These are phyloP conservation scores for Eleginops maclovinus DNA, from an alignment of 2,113 vertebrate genomes.

Conservation along the genomic window DNA sequence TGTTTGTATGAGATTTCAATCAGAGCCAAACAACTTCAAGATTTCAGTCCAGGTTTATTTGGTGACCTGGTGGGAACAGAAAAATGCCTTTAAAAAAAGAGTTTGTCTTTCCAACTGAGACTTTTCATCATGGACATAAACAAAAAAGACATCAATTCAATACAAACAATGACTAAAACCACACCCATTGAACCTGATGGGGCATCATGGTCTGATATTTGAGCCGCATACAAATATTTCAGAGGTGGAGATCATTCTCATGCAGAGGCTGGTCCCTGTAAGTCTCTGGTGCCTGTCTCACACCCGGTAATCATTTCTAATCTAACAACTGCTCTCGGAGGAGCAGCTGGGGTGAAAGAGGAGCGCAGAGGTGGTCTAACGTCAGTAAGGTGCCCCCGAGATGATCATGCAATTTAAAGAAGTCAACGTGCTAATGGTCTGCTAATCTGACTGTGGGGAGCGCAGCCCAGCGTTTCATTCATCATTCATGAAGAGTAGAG, in stretches of 20 bases:
- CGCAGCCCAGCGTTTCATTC: constrained; percentile 30
- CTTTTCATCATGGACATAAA: too few relatives aligned
- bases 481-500: constrained; percentile 51
- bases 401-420: constrained; percentile 46
- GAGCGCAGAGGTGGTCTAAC: constrained; percentile 27
- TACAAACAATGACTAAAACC: constrained; percentile 2
- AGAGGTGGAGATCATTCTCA: background rate
- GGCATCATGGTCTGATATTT: background rate
- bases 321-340: constrained; percentile 18
- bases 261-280: constrained; percentile 6
- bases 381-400: constrained; percentile 13
- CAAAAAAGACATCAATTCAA: background rate
- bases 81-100: too few relatives aligned
- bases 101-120: too few relatives aligned
- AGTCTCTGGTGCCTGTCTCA: constrained; percentile 18
- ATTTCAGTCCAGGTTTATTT: too few relatives aligned
- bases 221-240: constrained; percentile 13
- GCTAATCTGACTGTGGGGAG: constrained; percentile 48
- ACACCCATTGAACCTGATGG: background rate
- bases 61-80: too few relatives aligned
- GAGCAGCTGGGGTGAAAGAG: constrained; percentile 46
- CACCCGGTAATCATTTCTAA: constrained; percentile 26
- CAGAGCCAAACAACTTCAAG: too few relatives aligned
- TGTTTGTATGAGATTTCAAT: too few relatives aligned
- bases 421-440: constrained; percentile 58